These are phyloP conservation scores for Lasioglossum vierecki DNA, from an alignment of 2,888 invertebrate genomes.

Conservation along the genomic window DNA sequence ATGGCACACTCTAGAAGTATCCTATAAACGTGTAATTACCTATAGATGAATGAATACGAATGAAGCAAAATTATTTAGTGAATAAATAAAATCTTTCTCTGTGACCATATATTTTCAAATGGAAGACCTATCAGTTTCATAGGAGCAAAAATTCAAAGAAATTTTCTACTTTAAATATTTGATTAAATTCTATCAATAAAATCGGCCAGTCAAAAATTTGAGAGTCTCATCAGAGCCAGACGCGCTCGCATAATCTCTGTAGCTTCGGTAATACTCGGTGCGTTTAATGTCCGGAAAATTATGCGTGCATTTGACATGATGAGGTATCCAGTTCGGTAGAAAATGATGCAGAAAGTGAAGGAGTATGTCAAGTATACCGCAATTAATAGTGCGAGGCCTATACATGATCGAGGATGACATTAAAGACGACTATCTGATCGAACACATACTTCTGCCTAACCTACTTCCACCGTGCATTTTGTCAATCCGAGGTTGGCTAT, in stretches of 20 bases:
- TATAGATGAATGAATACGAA: no score
- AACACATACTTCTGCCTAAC: conserved; percentile 23
- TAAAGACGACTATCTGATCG: not conserved
- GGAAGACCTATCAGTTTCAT: not conserved
- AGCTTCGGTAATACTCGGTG: not conserved
- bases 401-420: not conserved
- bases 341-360: conserved; percentile 30
- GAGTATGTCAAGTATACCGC: not conserved
- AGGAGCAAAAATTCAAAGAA: not conserved
- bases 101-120: not conserved
- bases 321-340: not conserved
- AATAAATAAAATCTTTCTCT: not conserved
- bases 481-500: not conserved
- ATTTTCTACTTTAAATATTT: not conserved
- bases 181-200: not conserved
- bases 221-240: not conserved
- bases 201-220: not conserved
- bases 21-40: not conserved
- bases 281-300: not conserved
- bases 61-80: not conserved
- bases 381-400: not conserved
- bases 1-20: not conserved
- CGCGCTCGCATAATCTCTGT: not conserved
- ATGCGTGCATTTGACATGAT: not conserved
- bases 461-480: conserved; percentile 33